A percentile compares a stretch with the other conserved stretches of the same genome.
phyloP scores from a whole-genome alignment of 2,797 vertebrate species.

The Sphenopsis melanotis region DNA sequence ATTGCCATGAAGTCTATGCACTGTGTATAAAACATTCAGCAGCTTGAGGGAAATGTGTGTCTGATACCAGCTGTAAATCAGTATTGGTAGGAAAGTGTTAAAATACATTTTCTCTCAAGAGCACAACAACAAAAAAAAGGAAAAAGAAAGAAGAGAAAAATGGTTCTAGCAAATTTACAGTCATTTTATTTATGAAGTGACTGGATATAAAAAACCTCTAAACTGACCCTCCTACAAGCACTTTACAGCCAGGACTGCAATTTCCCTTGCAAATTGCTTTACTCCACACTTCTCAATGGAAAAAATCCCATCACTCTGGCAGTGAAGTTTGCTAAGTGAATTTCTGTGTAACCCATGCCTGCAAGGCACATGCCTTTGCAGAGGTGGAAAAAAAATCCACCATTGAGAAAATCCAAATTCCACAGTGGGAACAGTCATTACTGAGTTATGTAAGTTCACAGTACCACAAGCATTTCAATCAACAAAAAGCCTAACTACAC shows the following conservation, averaged over 20 bases:
- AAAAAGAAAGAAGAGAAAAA: not conserved
- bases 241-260: not conserved
- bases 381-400: not conserved
- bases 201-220: not conserved
- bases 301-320: not conserved
- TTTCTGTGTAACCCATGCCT: not conserved
- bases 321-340: not conserved
- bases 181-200: not conserved
- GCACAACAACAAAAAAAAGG: not conserved
- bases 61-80: not conserved
- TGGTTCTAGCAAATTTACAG: not conserved
- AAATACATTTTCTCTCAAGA: not conserved
- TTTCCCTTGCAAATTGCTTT: not conserved
- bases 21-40: rapidly evolving
- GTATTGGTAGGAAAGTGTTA: rapidly evolving
- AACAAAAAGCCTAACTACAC: not conserved
- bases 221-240: not conserved
- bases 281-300: not conserved
- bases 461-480: not conserved
- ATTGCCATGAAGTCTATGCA: not conserved
- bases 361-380: not conserved
- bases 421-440: not conserved
- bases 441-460: not conserved
- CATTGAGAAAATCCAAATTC: not conserved
- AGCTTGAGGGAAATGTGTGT: not conserved